These are phyloP conservation scores for Calidris pygmaea DNA, from an alignment of 2,113 vertebrate genomes.

Conservation along the genomic window DNA sequence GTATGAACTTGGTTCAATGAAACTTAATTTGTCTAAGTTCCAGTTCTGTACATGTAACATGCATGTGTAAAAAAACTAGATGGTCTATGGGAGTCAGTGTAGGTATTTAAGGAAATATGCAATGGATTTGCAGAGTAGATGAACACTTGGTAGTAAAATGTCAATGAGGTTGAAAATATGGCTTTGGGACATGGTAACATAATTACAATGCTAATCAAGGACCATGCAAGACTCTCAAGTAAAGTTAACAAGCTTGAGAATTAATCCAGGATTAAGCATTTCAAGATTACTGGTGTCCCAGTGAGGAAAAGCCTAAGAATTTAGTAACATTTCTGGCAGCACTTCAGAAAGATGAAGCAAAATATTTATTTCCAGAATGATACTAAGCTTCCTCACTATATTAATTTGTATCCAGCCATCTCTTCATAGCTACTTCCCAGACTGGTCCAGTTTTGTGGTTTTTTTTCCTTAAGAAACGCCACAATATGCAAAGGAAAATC, in stretches of 20 bases:
- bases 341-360: slow-evolving; percentile 25
- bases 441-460: not conserved
- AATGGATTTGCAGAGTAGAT: not conserved
- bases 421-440: not conserved
- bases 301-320: slow-evolving; percentile 31
- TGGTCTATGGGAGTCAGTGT: not conserved
- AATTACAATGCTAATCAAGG: slow-evolving; percentile 51
- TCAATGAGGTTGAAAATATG: slow-evolving; percentile 24
- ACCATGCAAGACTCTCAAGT: slow-evolving; percentile 18
- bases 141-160: not conserved
- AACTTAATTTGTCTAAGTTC: not conserved
- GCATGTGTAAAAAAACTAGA: not conserved
- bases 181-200: not conserved
- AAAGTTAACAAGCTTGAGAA: slow-evolving; percentile 47
- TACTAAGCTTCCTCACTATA: not conserved
- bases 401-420: not conserved
- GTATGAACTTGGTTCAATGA: not conserved
- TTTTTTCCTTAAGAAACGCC: not conserved
- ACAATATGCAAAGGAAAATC: not conserved
- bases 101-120: not conserved
- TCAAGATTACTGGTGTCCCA: slow-evolving; percentile 40
- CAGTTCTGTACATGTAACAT: not conserved
- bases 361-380: not conserved
- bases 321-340: slow-evolving; percentile 28
- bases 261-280: slow-evolving; percentile 62